Evolutionary conservation across 2,113 vertebrate genomes (phyloP).

Genomic region (Vimba vimba): DNA sequence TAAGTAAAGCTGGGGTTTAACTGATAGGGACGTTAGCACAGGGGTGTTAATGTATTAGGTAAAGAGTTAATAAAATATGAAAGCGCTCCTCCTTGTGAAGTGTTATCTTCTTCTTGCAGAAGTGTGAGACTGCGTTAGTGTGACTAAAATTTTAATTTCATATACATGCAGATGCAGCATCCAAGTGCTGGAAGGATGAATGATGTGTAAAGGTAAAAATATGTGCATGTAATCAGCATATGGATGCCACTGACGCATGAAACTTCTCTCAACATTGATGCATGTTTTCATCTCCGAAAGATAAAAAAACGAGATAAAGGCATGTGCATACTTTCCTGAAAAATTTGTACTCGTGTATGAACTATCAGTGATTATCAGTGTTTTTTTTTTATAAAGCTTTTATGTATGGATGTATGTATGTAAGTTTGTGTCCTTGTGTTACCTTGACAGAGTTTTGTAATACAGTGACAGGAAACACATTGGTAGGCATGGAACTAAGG

Average conservation of each 20-base stretch:
- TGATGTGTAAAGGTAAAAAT: slow-evolving; percentile 12
- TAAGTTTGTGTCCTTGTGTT: slow-evolving; percentile 35
- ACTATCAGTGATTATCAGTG: not conserved
- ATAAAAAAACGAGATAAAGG: not conserved
- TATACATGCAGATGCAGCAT: not conserved
- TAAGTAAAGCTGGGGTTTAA: slow-evolving; percentile 4
- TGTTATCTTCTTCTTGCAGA: slow-evolving; percentile 24
- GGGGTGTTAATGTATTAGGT: slow-evolving; percentile 5
- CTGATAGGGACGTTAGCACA: not conserved
- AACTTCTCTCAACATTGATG: not conserved
- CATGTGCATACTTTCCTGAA: slow-evolving; percentile 18
- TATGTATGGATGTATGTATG: not conserved
- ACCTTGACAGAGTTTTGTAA: slow-evolving; percentile 89
- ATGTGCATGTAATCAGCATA: slow-evolving; percentile 15
- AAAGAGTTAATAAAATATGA: slow-evolving; percentile 19
- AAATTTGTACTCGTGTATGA: not conserved
- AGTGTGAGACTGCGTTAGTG: slow-evolving; percentile 16
- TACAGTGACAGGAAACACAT: slow-evolving; percentile 83
- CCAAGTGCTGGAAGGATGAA: not conserved
- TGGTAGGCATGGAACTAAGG: slow-evolving; percentile 85
- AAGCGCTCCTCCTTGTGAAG: slow-evolving; percentile 7
- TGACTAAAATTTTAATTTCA: slow-evolving; percentile 4
- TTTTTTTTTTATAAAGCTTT: not conserved
- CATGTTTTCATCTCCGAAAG: slow-evolving; percentile 11
- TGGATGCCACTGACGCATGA: not conserved